Evolutionary conservation across 2,113 vertebrate species (phyloP), one percentile per base, ranked within the genome.

Genomic region (Oryzias melastigma): DNA sequence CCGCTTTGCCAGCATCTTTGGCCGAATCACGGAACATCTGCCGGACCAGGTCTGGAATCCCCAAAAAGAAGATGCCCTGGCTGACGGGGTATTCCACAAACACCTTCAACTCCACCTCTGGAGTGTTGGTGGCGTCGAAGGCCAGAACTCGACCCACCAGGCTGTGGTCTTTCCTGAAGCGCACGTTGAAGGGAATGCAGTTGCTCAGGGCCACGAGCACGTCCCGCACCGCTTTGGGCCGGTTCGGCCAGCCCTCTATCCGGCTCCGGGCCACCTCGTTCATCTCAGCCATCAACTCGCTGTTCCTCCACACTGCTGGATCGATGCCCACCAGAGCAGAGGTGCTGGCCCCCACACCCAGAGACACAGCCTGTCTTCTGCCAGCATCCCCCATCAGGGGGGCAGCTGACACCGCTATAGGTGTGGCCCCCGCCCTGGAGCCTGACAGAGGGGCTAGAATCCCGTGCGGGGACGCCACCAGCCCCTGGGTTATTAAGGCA

Each of bases 11-110:
- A 0, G 92, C 91, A 7, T 94, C 93, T 73, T 94, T 94, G 45
- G 93, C 87, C 0, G 93, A 93, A 62, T 96, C 94, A 0, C 94
- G 92, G 68, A 95, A 95, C 95, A 96, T 96, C 87, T 94, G 94
- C 62, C 92, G 89, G 52, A 94, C 94, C 55, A 95, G 78, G 0
- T 92, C 92, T 6, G 94, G 85, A 46, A 93, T 81, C 1, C 93
- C 92, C 0, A 91, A 91, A 52, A 93, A 96, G 63, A 96, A 91
- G 17, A 92, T 92, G 8, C 94, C 93, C 0, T 94, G 94, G 4
- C 94, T 94, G 0, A 90, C 91, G 0, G 94, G 94, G 45, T 95
- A 95, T 66, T 96, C 95, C 1, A 90, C 88, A 20, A 95, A 96
- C 24, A 96, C 90, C 88, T 92, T 94, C 20, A 96, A 80, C 85